Percentiles rank a stretch among this genome's conserved stretches.
phyloP scores from a whole-genome alignment of 1,140 invertebrate species.

The Brachionus plicatilis region DNA sequence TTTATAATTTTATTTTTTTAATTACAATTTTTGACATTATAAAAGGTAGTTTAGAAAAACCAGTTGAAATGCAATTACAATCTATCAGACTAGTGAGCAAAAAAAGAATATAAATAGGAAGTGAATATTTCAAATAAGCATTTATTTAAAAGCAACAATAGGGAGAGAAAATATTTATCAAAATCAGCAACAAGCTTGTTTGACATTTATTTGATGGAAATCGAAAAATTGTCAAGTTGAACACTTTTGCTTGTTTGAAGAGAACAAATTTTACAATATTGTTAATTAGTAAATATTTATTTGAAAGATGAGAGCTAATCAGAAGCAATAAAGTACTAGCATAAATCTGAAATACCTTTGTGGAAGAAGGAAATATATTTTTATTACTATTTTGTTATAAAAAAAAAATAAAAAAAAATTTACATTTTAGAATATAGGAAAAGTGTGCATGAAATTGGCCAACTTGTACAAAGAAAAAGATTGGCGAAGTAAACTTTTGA shows the following conservation, averaged over 20 bases:
- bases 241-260: conserved; percentile 13
- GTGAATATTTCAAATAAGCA: conserved; percentile 12
- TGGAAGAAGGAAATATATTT: neutral
- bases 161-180: neutral
- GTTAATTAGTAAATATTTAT: conserved; percentile 27
- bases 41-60: conserved; percentile 5
- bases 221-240: conserved; percentile 14
- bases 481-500: neutral
- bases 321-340: neutral
- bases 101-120: conserved; percentile 32
- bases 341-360: neutral
- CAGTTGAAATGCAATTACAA: conserved; percentile 20
- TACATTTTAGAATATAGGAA: neutral
- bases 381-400: neutral
- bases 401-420: neutral
- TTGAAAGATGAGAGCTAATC: neutral
- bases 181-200: conserved; percentile 12
- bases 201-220: conserved; percentile 24
- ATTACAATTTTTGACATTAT: conserved; percentile 36
- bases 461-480: conserved; percentile 34
- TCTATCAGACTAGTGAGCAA: neutral
- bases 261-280: conserved; percentile 1
- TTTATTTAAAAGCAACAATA: neutral
- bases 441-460: conserved; percentile 21
- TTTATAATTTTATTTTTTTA: conserved; percentile 6